phyloP scores from a whole-genome alignment of 2,888 invertebrate species.

The Sipha maydis region DNA sequence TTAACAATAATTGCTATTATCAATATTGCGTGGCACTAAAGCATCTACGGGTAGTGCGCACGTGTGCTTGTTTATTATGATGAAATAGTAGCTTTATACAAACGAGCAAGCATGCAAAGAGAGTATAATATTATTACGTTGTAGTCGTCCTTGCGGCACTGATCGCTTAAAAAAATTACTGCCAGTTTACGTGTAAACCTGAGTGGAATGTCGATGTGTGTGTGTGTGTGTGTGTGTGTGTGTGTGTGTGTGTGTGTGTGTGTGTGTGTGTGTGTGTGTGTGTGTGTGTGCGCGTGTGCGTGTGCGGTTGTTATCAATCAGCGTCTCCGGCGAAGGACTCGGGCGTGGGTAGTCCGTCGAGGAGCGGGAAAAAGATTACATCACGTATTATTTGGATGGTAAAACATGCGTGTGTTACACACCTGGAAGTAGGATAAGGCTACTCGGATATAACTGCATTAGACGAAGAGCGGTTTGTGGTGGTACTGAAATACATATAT shows the following conservation, averaged over 20 bases:
- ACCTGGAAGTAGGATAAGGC: constrained; percentile 46
- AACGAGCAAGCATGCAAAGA: too few species aligned
- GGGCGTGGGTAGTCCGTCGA: background rate
- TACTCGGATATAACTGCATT: background rate
- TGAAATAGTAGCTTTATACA: background rate
- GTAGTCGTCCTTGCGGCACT: background rate
- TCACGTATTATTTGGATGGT: constrained; percentile 8
- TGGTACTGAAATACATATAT: background rate
- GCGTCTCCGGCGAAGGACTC: background rate
- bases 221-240: background rate
- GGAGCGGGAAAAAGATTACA: background rate
- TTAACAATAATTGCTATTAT: background rate
- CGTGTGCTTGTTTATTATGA: background rate
- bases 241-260: background rate
- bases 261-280: background rate
- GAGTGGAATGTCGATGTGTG: background rate
- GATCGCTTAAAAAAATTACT: background rate
- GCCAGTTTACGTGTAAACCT: background rate
- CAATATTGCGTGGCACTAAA: background rate
- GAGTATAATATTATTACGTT: too few species aligned
- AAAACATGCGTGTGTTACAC: background rate
- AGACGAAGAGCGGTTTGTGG: background rate
- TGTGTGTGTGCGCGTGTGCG: background rate
- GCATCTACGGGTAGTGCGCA: too few species aligned
- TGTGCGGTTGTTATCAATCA: background rate